phyloP scores from a whole-genome alignment of 2,888 invertebrate species.

The Hirtodrosophila cameraria region DNA sequence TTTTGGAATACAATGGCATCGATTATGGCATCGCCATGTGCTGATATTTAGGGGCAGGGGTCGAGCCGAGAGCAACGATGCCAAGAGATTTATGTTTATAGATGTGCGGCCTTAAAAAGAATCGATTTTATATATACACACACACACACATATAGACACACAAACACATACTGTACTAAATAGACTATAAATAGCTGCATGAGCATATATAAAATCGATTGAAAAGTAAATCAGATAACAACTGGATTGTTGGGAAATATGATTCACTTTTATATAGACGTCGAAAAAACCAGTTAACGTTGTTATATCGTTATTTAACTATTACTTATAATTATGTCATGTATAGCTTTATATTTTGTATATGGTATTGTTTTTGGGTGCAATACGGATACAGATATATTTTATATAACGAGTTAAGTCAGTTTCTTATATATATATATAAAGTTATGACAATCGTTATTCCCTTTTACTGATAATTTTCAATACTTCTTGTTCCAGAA shows the following conservation, averaged over 20 bases:
- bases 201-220: slow-evolving; percentile 31
- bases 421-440: no score
- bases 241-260: slow-evolving; percentile 28
- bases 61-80: slow-evolving; percentile 43
- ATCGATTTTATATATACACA: slow-evolving; percentile 64
- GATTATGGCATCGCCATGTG: slow-evolving; percentile 56
- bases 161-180: slow-evolving; percentile 3
- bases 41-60: slow-evolving; percentile 53
- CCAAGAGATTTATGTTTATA: slow-evolving; percentile 60
- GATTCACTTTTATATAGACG: slow-evolving; percentile 14
- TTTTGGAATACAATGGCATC: slow-evolving; percentile 71
- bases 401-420: no score
- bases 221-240: slow-evolving; percentile 52
- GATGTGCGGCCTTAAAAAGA: slow-evolving; percentile 65
- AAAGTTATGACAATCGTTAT: no score
- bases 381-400: no score
- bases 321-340: background rate
- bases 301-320: no score
- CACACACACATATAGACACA: slow-evolving; percentile 1
- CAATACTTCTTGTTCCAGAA: no score
- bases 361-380: no score
- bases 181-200: slow-evolving; percentile 18
- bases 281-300: slow-evolving; percentile 18
- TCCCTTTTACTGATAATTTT: no score
- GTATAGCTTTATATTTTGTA: background rate